Percentiles rank a stretch among this genome's conserved stretches.
phyloP scores from a whole-genome alignment of 2,113 vertebrate species.

The Dromas ardeola region DNA sequence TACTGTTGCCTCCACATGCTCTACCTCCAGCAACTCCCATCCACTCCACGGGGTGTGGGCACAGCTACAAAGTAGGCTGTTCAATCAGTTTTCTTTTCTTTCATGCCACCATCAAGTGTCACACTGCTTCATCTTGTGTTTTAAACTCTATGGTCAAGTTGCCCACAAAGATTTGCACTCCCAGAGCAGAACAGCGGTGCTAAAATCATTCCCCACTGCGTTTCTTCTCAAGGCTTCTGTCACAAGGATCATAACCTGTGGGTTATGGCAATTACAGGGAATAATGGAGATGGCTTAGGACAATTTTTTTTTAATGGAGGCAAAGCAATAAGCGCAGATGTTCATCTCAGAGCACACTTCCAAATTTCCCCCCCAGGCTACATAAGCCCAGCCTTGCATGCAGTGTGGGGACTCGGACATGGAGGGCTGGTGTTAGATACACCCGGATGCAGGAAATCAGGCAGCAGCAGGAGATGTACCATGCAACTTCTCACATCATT shows the following conservation, averaged over 20 bases:
- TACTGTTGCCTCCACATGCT: not conserved
- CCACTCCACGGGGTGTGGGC: not conserved
- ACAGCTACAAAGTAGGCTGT: not conserved
- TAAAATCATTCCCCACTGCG: not conserved
- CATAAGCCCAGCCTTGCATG: not conserved
- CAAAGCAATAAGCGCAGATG: not conserved
- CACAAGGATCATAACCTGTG: not conserved
- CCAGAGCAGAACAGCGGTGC: not conserved
- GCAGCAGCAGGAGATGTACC: not conserved
- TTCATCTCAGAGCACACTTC: not conserved
- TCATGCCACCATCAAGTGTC: not conserved
- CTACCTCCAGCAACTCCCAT: not conserved
- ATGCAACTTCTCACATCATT: not conserved
- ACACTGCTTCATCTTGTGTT: not conserved
- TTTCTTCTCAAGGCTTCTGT: not conserved
- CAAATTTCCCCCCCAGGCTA: not conserved
- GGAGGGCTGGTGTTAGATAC: not conserved
- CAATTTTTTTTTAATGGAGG: not conserved
- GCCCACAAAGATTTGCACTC: not conserved
- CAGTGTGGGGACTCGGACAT: fast-evolving
- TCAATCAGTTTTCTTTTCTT: not conserved
- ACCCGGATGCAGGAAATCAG: not conserved
- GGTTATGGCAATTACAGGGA: not conserved
- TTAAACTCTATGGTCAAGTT: not conserved
- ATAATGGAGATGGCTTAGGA: not conserved